A percentile compares a stretch with the other conserved stretches of the same genome.
Evolutionary conservation across 2,113 vertebrate genomes (phyloP).

Genomic region (Sterna hirundo): DNA sequence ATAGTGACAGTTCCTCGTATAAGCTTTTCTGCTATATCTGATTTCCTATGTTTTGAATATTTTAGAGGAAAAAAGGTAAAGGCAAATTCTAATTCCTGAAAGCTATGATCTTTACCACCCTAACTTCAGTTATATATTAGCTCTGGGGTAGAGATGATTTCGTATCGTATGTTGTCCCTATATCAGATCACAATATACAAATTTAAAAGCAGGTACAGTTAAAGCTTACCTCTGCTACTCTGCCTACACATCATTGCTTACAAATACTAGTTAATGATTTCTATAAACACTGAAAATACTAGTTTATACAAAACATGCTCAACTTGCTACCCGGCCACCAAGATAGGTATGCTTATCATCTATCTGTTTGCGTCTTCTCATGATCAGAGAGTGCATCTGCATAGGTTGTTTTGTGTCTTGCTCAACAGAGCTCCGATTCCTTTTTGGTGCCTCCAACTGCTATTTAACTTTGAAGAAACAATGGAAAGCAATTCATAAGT

Average conservation of each 20-base stretch:
- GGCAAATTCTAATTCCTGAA: neutral
- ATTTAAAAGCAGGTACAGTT: neutral
- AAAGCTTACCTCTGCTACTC: neutral
- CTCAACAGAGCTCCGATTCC: neutral
- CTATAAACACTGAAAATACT: neutral
- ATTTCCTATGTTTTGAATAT: neutral
- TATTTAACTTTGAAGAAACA: neutral
- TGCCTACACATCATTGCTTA: neutral
- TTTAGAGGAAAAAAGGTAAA: neutral
- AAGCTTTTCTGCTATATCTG: neutral
- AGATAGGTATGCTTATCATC: neutral
- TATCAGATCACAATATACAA: neutral
- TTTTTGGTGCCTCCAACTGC: neutral
- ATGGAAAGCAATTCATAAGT: neutral
- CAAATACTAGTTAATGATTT: neutral
- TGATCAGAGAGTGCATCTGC: neutral
- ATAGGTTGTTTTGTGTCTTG: neutral
- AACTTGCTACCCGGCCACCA: neutral
- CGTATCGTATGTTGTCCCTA: fast-evolving
- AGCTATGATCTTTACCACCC: neutral
- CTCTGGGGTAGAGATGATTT: neutral
- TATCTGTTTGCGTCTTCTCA: neutral
- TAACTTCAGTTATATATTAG: neutral
- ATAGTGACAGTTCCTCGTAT: neutral
- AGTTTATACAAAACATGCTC: neutral